These are phyloP conservation scores for Montifringilla adamsi DNA, from an alignment of 2,113 vertebrate genomes.

Conservation along the genomic window DNA sequence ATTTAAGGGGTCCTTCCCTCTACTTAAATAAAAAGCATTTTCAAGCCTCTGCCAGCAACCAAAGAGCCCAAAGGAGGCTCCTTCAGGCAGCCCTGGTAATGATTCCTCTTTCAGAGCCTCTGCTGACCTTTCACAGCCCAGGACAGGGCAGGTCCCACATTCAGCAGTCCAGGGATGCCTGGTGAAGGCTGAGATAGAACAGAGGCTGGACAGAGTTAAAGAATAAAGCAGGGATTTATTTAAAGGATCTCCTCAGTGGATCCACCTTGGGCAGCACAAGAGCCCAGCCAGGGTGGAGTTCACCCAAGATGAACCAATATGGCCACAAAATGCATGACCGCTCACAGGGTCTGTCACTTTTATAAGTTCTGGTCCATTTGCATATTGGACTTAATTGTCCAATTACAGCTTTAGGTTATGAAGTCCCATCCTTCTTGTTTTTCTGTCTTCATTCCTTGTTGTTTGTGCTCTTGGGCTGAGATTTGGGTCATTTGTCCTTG, in stretches of 20 bases:
- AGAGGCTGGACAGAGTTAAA: background rate
- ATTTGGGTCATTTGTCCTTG: background rate
- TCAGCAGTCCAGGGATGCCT: background rate
- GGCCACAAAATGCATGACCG: fast-evolving
- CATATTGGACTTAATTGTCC: background rate
- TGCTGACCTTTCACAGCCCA: background rate
- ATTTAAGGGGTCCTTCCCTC: background rate
- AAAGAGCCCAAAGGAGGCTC: background rate
- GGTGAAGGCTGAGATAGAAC: fast-evolving
- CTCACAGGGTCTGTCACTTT: fast-evolving
- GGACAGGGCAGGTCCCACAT: background rate
- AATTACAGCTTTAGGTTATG: fast-evolving
- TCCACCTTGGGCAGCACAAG: background rate
- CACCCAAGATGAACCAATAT: background rate
- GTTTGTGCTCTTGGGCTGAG: background rate
- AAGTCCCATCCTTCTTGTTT: background rate
- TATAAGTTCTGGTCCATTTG: background rate
- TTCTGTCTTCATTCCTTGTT: fast-evolving
- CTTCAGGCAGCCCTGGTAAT: background rate
- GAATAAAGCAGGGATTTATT: background rate
- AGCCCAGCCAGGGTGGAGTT: background rate
- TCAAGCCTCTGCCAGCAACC: fast-evolving
- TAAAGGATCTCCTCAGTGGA: background rate
- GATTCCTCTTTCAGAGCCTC: background rate
- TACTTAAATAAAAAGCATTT: background rate